A percentile compares a stretch with the other conserved stretches of the same genome.
Evolutionary conservation across 2,113 vertebrate species (phyloP).

Genomic region (Emydocephalus ijimae): DNA sequence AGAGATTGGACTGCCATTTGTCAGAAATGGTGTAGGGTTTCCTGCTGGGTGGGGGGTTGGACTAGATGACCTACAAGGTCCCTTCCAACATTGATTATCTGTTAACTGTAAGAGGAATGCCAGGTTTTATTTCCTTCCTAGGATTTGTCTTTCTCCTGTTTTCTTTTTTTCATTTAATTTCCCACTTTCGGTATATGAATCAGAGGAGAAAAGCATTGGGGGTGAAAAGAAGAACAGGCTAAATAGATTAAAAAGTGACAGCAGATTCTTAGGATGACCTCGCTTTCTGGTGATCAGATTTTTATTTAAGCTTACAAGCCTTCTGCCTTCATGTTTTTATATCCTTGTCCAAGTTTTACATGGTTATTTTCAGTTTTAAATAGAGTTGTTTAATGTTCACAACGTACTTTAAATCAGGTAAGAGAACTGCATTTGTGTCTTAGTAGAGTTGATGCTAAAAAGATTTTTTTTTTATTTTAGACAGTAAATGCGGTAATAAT

Average conservation of each 20-base stretch:
- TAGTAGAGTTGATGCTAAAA: background rate
- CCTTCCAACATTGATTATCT: no score
- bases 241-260: background rate
- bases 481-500: no score
- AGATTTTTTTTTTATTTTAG: background rate
- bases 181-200: background rate
- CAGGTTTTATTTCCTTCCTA: no score
- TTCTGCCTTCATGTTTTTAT: background rate
- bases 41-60: no score
- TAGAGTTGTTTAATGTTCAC: background rate
- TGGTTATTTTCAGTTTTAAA: background rate
- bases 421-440: background rate
- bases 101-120: background rate
- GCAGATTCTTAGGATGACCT: background rate
- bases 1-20: no score
- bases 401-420: background rate
- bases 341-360: background rate
- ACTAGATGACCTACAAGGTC: no score
- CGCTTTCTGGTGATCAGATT: background rate
- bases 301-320: background rate
- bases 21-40: no score
- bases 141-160: background rate
- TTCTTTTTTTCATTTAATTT: background rate
- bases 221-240: no score
- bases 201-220: background rate